Percentiles rank a stretch among this genome's conserved stretches.
Evolutionary conservation across 2,888 invertebrate species (phyloP).

Genomic region (Sphaeridia pumilis): DNA sequence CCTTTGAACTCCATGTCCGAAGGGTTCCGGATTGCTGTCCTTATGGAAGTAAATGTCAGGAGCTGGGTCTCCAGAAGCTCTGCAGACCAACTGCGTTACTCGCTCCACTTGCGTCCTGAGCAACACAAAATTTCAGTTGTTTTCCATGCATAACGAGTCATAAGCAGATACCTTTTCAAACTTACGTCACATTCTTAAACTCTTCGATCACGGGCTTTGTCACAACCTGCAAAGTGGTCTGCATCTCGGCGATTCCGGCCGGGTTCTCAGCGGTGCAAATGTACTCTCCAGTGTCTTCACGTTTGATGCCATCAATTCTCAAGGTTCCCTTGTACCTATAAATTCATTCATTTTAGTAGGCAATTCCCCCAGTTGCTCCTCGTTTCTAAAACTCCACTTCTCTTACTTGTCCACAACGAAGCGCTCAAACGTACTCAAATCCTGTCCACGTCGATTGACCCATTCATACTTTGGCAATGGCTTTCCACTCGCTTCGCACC

Average conservation of each 20-base stretch:
- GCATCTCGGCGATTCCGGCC: slow-evolving; percentile 58
- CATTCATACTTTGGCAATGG: slow-evolving; percentile 72
- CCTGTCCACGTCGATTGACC: slow-evolving; percentile 57
- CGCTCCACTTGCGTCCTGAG: slow-evolving; percentile 26
- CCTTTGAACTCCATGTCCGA: slow-evolving; percentile 51
- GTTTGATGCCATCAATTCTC: slow-evolving; percentile 57
- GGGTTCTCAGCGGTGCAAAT: slow-evolving; percentile 68
- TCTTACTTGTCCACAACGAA: slow-evolving; percentile 49
- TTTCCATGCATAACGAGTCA: background rate
- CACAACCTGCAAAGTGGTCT: slow-evolving; percentile 57
- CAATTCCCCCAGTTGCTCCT: background rate
- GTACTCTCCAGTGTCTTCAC: slow-evolving; percentile 67
- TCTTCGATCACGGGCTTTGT: slow-evolving; percentile 71
- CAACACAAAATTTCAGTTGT: background rate
- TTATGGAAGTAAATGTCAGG: slow-evolving; percentile 69
- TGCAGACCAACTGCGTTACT: slow-evolving; percentile 45
- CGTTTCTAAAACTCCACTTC: background rate
- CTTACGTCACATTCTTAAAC: slow-evolving; percentile 55
- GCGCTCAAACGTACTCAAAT: slow-evolving; percentile 56
- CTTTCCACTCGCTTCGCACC: slow-evolving; percentile 69
- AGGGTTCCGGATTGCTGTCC: slow-evolving; percentile 53
- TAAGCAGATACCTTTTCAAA: slow-evolving; percentile 3
- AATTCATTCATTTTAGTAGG: no score
- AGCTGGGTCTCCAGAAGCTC: slow-evolving; percentile 66
- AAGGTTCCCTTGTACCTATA: slow-evolving; percentile 51